phyloP scores from a whole-genome alignment of 2,797 vertebrate species.

The Sebastes nivosus region DNA sequence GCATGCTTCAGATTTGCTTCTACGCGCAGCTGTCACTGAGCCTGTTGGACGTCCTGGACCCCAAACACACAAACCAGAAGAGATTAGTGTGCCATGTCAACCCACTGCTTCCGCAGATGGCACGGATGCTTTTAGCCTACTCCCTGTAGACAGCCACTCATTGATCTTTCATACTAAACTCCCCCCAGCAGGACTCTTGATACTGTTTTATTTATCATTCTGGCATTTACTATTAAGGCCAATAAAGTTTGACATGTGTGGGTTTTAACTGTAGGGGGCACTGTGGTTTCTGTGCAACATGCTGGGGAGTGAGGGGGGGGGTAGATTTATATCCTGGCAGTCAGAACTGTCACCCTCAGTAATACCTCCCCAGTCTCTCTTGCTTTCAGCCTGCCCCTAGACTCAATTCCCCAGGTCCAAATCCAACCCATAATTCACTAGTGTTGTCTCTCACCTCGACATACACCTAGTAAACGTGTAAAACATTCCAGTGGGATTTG shows the following conservation, averaged over 20 bases:
- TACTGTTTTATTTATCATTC: conserved; percentile 81
- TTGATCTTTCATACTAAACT: conserved; percentile 82
- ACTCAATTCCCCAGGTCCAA: conserved; percentile 74
- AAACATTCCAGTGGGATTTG: conserved; percentile 83
- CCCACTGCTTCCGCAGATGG: conserved; percentile 81
- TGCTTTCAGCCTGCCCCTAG: conserved; percentile 41
- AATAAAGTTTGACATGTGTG: conserved; percentile 79
- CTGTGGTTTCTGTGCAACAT: conserved; percentile 74
- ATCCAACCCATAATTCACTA: conserved; percentile 81
- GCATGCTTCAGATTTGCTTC: conserved; percentile 79
- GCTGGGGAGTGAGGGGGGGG: conserved; percentile 37
- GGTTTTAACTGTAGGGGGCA: conserved; percentile 79
- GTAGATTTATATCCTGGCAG: conserved; percentile 69
- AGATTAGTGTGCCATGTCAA: conserved; percentile 83
- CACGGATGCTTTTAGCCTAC: conserved; percentile 76
- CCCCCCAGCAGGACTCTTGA: conserved; percentile 75
- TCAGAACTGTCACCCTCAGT: conserved; percentile 69
- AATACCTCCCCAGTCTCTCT: conserved; percentile 54
- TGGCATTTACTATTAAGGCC: conserved; percentile 79
- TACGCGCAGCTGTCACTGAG: conserved; percentile 80
- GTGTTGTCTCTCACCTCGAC: conserved; percentile 86
- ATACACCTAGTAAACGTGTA: conserved; percentile 85
- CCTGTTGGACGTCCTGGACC: conserved; percentile 78
- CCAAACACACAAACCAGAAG: conserved; percentile 81
- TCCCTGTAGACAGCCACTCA: conserved; percentile 76